Base-by-base conservation (phyloP, 2,797 vertebrate genomes). In the Dipus sagitta region DNA sequence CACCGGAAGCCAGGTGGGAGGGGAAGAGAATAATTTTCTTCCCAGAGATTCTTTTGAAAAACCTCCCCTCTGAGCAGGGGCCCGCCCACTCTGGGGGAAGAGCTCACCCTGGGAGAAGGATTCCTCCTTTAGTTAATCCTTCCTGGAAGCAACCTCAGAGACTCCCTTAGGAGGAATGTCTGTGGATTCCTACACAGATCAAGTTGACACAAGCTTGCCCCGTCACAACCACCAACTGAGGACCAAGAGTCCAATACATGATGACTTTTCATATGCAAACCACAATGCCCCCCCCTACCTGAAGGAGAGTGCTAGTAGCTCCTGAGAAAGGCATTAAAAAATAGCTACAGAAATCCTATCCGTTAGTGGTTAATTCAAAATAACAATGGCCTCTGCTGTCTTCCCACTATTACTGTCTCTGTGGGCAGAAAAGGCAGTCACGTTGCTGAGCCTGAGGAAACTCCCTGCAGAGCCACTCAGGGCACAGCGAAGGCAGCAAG, bases 301-400 rank as follows among this genome's bases (percentile, higher is more conserved):
- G 20, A 60, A 71, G 21, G 58, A 78, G 26, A 28, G 3, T 3
- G 1, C 6, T 60, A n/a, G n/a, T 8, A 14, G 38, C 38, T 38
- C 38, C 6, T 38, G 6, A 38, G n/a, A n/a, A n/a, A n/a, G n/a
- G n/a, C n/a, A n/a, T 96, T 98, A 97, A 97, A 94, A 98, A 97
- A 96, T 96, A 93, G 95, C 88, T 95, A 58, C 88, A 96, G 96
- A 97, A 97, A 97, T 91, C 88, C 93, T 97, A 97, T 93, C 90
- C 80, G 96, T 97, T 94, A 95, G 95, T 96, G 96, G 93, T 95
- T 97, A 97, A 96, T 97, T 96, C 92, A 88, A 97, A 98, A 97
- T 97, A 96, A 95, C 84, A 84, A 96, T 97, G 96, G 86, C 93
- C 94, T 96, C 90, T 96, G 75, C 87, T 97, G 77, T 95, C 38